Evolutionary conservation across 2,113 vertebrate species (phyloP), one percentile per base, ranked within the genome.

Genomic region (Syrmaticus mikado): DNA sequence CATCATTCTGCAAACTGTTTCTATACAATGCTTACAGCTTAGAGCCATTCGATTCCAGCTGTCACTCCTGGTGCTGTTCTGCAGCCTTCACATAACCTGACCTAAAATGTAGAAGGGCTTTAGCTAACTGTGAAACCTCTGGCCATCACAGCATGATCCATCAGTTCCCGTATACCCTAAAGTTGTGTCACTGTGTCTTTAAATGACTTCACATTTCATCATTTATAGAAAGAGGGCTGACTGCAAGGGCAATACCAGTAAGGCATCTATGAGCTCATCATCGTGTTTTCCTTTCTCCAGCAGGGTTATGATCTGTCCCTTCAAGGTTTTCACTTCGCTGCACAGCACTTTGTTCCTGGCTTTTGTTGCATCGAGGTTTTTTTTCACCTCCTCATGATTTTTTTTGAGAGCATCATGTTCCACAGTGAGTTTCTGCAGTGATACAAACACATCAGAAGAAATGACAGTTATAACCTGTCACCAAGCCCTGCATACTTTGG

Each of bases 251-350:
- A 78, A 52, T 98, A 99, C 99, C 98, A 99, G 90, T 68, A 99
- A 96, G 38, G 98, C 97, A 0, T 98, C 98, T 32, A 99, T 97
- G 25, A 99, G 97, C 82, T 99, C 99, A 14, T 99, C 97, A 0
- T 99, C 98, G 0, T 99, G 99, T 76, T 98, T 98, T 8, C 98
- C 98, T 85, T 99, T 99, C 73, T 99, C 98, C 93, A 98, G 86
- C 40, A 99, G 97, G 14, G 98, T 99, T 55, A 93, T 52, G 83
- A 98, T 97, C 87, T 99, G 99, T 61, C 45, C 93, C 93, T 98
- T 98, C 89, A 99, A 96, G 40, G 95, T 97, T 97, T 98, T 99
- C 57, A 98, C 91, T 87, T 99, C 98, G 0, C 81, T 93, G 4
- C 98, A 96, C 80, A 99, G 96, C 34, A 98, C 87, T 92, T 97